phyloP scores from a whole-genome alignment of 2,888 invertebrate genomes.

The Eilema sororculum region DNA sequence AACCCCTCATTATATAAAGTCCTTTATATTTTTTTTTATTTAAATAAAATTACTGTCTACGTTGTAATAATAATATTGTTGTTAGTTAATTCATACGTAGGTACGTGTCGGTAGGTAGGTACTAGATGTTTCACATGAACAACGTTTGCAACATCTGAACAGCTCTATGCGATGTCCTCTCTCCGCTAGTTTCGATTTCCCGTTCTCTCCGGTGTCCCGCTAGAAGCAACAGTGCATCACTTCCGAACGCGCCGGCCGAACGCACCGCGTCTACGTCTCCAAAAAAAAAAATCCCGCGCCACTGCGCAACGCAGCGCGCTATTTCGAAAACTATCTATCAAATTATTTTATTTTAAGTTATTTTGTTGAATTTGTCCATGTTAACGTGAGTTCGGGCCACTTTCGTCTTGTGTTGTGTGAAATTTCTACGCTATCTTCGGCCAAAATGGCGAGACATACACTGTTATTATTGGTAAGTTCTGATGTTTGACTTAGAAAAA shows the following conservation, averaged over 20 bases:
- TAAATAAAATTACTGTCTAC: too few species aligned
- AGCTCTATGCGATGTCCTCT: slow-evolving; percentile 66
- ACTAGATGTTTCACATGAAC: background rate
- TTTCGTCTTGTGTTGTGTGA: slow-evolving; percentile 56
- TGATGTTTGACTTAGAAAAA: background rate
- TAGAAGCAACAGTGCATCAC: slow-evolving; percentile 52
- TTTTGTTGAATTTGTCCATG: slow-evolving; percentile 41
- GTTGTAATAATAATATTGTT: too few species aligned
- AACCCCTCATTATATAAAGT: too few species aligned
- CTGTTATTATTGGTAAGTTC: slow-evolving; percentile 65
- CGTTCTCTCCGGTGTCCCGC: slow-evolving; percentile 65
- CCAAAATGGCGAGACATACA: slow-evolving; percentile 57
- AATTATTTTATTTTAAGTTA: slow-evolving; percentile 29
- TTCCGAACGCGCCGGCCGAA: slow-evolving; percentile 55
- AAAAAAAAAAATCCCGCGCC: slow-evolving; percentile 31
- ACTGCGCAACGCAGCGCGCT: slow-evolving; percentile 42
- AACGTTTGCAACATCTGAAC: background rate
- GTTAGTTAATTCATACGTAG: too few species aligned
- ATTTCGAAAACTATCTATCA: slow-evolving; percentile 32
- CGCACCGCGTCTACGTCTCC: slow-evolving; percentile 42
- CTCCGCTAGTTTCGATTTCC: slow-evolving; percentile 63
- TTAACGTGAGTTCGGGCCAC: slow-evolving; percentile 57
- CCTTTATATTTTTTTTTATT: too few species aligned
- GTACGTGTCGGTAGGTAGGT: background rate
- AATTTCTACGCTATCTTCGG: slow-evolving; percentile 30